Evolutionary conservation across 2,113 vertebrate species (phyloP), one percentile per base, ranked within the genome.

Genomic region (Gasterosteus nipponicus): DNA sequence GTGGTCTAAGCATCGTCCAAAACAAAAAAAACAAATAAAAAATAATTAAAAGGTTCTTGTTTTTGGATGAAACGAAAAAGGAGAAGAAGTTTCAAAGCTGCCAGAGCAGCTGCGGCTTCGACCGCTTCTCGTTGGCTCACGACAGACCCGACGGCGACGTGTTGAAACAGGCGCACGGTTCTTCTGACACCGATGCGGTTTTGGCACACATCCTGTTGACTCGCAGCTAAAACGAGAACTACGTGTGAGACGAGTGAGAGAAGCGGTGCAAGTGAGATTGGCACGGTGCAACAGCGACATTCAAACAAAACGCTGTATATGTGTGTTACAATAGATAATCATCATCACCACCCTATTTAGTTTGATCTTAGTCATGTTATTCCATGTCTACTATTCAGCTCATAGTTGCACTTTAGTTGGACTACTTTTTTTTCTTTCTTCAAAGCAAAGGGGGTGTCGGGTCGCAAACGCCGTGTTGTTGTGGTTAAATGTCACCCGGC

Each of bases 171-270:
- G 92, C 83, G 12, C 82, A 42, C 73, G 62, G 85, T 68, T 90
- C 84, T 85, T 91, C 86, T 88, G 75, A 92, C 83, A 76, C 73
- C 49, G 66, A 69, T 94, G 94, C 87, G 94, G 94, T 94, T 94
- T 93, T 86, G 86, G 85, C 89, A 84, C 86, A 91, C 89, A 92
- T 95, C 94, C 94, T 95, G 94, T 95, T 94, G 93, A 94, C 90
- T 87, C 64, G 74, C 67, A 87, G 79, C 87, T 88, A 89, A 94
- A 91, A 94, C 35, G 81, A 94, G 94, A 95, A 94, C 92, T 91
- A 69, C 22, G 74, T 86, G n/a, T 62, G n/a, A 84, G 44, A 83
- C 42, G 57, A 71, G 63, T 58, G 61, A 54, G 54, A 76, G 68
- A 81, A 62, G 73, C 29, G 16, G 53, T 22, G 74, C 63, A 59